Evolutionary conservation across 1,140 invertebrate species (phyloP).

Genomic region (Plectus sambesii): DNA sequence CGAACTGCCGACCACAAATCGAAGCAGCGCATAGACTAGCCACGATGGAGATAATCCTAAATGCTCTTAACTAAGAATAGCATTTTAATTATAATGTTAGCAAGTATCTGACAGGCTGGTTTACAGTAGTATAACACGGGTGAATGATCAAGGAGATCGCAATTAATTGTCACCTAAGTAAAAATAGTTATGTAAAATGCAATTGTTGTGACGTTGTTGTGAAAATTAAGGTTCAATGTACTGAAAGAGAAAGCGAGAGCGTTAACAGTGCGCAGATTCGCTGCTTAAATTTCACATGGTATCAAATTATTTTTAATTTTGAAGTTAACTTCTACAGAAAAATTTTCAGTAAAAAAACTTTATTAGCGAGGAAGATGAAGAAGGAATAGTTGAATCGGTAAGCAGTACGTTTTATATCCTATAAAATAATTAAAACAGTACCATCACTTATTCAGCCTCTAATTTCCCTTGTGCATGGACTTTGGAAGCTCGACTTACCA

Average conservation of each 20-base stretch:
- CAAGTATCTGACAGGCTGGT: constrained; percentile 9
- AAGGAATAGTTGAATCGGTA: too few species aligned
- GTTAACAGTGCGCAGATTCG: constrained; percentile 9
- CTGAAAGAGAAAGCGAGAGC: constrained; percentile 10
- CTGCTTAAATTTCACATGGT: too few species aligned
- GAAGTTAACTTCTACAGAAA: too few species aligned
- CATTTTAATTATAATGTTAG: constrained; percentile 1
- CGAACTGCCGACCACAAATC: constrained; percentile 31
- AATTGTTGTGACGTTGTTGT: constrained; percentile 4
- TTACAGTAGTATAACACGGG: too few species aligned
- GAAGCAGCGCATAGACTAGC: constrained; percentile 12
- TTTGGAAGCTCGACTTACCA: too few species aligned
- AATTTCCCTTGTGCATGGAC: background rate
- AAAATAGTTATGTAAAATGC: background rate
- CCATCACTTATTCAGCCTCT: background rate
- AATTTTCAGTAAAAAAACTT: too few species aligned
- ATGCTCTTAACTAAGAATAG: background rate
- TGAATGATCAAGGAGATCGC: too few species aligned
- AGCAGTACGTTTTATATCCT: background rate
- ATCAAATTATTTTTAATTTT: too few species aligned
- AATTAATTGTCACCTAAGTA: too few species aligned
- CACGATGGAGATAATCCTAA: constrained; percentile 30
- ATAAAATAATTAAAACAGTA: background rate
- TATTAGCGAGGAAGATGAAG: too few species aligned
- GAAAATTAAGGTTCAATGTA: constrained; percentile 19